Evolutionary conservation across 2,797 vertebrate genomes (phyloP).

Genomic region (Carduelis carduelis): DNA sequence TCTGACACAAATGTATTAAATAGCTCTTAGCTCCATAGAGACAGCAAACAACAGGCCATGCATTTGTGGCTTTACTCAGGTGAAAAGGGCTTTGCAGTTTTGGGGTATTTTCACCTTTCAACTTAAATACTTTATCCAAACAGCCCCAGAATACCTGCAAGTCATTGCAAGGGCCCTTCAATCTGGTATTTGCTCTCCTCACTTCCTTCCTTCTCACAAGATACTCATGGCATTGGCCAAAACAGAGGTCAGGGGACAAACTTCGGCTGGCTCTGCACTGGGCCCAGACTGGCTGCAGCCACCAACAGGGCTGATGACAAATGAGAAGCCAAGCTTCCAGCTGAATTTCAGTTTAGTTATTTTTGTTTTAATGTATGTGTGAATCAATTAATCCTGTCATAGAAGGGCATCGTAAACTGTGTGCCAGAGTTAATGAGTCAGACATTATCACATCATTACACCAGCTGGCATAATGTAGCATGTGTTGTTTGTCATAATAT

Average conservation of each 20-base stretch:
- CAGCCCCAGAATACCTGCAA: background rate
- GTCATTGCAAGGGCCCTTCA: background rate
- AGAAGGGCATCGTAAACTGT: conserved; percentile 97
- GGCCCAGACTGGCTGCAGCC: conserved; percentile 42
- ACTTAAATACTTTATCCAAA: background rate
- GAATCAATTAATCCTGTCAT: conserved; percentile 98
- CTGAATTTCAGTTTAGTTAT: conserved; percentile 92
- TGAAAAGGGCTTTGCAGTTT: background rate
- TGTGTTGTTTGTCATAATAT: conserved; percentile 99
- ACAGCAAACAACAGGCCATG: background rate
- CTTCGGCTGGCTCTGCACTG: background rate
- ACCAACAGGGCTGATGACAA: conserved; percentile 82
- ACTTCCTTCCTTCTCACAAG: background rate
- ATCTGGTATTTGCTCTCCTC: background rate
- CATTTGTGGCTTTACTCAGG: background rate
- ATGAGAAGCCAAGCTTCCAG: conserved; percentile 85
- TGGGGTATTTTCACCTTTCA: background rate
- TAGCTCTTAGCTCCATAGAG: background rate
- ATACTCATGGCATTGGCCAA: background rate
- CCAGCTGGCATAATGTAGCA: conserved; percentile 97
- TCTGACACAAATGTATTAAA: background rate
- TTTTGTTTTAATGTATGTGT: conserved; percentile 98
- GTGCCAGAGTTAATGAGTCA: conserved; percentile 97
- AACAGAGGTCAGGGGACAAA: conserved; percentile 28
- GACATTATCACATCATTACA: conserved; percentile 97